phyloP scores from a whole-genome alignment of 2,797 vertebrate genomes.

The Clarias laeviceps region DNA sequence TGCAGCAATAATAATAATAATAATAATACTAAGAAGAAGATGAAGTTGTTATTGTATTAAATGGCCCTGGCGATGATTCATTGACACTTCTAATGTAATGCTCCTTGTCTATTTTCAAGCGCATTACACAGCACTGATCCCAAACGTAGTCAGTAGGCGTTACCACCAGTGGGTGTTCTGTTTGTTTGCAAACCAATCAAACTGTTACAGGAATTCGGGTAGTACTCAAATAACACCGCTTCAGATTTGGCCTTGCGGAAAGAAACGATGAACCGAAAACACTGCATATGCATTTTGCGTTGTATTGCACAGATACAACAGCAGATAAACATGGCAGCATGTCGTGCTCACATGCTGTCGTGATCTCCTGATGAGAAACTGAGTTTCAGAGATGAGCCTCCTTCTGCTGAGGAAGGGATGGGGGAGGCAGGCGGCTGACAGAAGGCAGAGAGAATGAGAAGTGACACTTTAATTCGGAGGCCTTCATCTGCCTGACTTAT shows the following conservation, averaged over 20 bases:
- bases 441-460: constrained; percentile 81
- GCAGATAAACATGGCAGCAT: background rate
- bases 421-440: constrained; percentile 65
- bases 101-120: constrained; percentile 24
- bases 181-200: constrained; percentile 30
- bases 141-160: background rate
- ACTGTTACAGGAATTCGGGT: background rate
- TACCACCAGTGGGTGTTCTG: constrained; percentile 8
- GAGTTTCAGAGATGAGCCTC: constrained; percentile 54
- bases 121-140: constrained; percentile 14
- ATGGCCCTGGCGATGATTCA: constrained; percentile 4
- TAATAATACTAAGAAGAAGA: constrained; percentile 14
- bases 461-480: constrained; percentile 83
- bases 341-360: background rate
- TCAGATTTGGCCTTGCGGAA: background rate
- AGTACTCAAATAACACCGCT: constrained; percentile 1
- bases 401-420: constrained; percentile 58
- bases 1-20: background rate
- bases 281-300: constrained; percentile 1
- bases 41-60: background rate
- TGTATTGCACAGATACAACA: background rate
- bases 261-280: background rate
- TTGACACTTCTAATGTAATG: constrained; percentile 3
- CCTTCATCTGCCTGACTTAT: constrained; percentile 80
- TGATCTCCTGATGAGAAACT: constrained; percentile 23